Conservation (phyloP, 2,113 vertebrate genomes). For the Neoarius graeffei region DNA sequence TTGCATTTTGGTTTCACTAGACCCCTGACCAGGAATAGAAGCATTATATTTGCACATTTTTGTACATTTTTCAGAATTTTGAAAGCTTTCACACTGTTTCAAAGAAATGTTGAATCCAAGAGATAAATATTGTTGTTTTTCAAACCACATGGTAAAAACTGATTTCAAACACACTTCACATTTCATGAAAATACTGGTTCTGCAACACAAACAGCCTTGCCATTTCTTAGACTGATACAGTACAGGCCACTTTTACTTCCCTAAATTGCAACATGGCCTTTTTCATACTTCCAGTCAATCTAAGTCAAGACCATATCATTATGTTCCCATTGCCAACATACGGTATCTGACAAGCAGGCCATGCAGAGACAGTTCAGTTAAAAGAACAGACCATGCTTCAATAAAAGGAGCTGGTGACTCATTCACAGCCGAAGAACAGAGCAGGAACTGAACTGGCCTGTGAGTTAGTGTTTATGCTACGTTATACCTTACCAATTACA, state of each 20-base stretch:
- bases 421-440: background rate
- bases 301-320: slow-evolving; percentile 16
- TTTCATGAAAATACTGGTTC: background rate
- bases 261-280: background rate
- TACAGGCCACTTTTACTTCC: background rate
- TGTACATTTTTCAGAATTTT: background rate
- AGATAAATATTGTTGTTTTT: background rate
- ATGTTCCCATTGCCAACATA: background rate
- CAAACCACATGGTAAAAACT: background rate
- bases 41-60: background rate
- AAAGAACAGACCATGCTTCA: slow-evolving; percentile 4
- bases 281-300: background rate
- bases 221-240: background rate
- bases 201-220: background rate
- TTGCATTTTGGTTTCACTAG: background rate
- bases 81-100: background rate
- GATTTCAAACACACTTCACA: background rate
- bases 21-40: background rate
- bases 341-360: background rate
- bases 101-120: background rate
- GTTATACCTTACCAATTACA: background rate
- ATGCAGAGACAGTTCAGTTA: background rate
- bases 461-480: background rate
- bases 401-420: background rate
- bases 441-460: background rate